phyloP scores from a whole-genome alignment of 2,888 invertebrate genomes.

The Psylliodes chrysocephalus region DNA sequence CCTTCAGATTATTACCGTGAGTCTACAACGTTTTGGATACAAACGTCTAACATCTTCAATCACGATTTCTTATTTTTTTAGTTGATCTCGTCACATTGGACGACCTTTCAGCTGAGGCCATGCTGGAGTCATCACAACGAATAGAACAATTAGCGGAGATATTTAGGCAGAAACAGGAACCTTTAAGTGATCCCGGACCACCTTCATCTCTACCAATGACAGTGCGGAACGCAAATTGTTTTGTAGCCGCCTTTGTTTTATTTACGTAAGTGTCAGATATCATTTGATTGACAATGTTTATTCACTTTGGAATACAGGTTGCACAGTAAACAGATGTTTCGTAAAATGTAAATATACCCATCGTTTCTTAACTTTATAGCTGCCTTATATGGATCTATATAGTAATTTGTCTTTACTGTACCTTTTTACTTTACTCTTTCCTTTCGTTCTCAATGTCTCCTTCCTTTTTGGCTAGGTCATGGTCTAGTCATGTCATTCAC shows the following conservation, averaged over 20 bases:
- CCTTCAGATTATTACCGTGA: constrained; percentile 95
- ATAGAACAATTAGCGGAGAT: constrained; percentile 90
- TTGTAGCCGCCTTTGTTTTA: constrained; percentile 77
- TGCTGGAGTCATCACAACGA: constrained; percentile 93
- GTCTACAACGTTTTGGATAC: constrained; percentile 58
- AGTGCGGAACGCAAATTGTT: constrained; percentile 72
- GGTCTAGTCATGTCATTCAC: too few relatives aligned
- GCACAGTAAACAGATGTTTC: too few relatives aligned
- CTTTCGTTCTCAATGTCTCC: too few relatives aligned
- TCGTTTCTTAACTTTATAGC: too few relatives aligned
- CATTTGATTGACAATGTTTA: too few relatives aligned
- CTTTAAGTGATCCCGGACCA: constrained; percentile 77
- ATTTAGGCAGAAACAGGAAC: constrained; percentile 75
- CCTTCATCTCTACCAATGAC: constrained; percentile 80
- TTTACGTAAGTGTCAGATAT: constrained; percentile 71
- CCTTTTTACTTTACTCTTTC: too few relatives aligned
- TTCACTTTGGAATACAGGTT: too few relatives aligned
- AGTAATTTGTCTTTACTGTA: too few relatives aligned
- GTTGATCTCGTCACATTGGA: constrained; percentile 95
- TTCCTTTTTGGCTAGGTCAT: too few relatives aligned
- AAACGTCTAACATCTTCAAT: neutral
- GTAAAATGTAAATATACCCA: too few relatives aligned
- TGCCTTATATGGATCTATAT: too few relatives aligned
- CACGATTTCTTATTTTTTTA: constrained; percentile 65
- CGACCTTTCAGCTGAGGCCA: constrained; percentile 92